Conservation (phyloP, 1,140 invertebrate species). For the Drosophila punjabiensis region DNA sequence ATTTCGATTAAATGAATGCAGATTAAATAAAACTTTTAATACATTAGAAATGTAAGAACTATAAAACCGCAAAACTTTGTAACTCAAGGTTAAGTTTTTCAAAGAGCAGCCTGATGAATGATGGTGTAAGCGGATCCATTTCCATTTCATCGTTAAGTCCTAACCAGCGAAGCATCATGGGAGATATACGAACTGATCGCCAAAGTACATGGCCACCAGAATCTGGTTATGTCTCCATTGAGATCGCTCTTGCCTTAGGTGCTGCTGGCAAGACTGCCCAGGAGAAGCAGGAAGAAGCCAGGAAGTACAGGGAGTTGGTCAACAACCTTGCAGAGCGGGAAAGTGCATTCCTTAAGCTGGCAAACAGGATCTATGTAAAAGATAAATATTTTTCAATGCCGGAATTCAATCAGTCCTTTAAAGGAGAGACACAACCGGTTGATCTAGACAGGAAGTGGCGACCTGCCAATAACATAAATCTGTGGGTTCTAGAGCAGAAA, state of each 20-base stretch:
- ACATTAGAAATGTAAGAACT: neutral
- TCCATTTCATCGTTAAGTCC: no score
- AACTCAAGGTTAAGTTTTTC: neutral
- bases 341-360: no score
- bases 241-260: no score
- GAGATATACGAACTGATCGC: neutral
- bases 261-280: no score
- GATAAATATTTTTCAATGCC: neutral
- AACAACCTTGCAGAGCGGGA: no score
- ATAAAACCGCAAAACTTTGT: neutral
- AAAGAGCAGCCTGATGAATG: neutral
- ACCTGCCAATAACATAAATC: no score
- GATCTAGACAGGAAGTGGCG: no score
- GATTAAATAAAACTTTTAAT: neutral
- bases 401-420: neutral
- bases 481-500: no score
- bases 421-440: neutral
- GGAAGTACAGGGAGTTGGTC: no score
- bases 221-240: no score
- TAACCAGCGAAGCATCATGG: neutral
- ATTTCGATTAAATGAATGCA: neutral
- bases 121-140: no score
- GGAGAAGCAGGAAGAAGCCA: no score
- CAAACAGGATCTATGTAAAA: neutral
- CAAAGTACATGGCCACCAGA: neutral